These are phyloP conservation scores for Fistularia tabacaria DNA, from an alignment of 2,797 vertebrate species.

Conservation along the genomic window DNA sequence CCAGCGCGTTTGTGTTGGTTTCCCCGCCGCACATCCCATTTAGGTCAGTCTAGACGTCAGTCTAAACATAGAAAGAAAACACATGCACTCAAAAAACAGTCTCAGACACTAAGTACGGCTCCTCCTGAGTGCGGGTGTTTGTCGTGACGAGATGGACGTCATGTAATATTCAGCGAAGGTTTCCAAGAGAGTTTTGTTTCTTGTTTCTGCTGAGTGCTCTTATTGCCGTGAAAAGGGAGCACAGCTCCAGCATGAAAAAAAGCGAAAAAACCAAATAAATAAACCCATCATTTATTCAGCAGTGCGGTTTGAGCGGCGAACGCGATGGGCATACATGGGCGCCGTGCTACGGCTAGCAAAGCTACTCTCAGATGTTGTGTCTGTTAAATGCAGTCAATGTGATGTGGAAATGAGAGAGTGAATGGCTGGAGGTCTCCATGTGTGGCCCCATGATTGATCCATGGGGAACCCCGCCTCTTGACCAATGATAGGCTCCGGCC, in stretches of 20 bases:
- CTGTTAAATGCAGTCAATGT: too few relatives aligned
- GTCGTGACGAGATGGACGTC: constrained; percentile 50
- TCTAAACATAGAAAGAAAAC: constrained; percentile 41
- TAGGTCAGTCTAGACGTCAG: constrained; percentile 18
- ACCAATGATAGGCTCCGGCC: too few relatives aligned
- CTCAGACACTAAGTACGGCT: constrained; percentile 32
- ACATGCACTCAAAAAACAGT: constrained; percentile 38
- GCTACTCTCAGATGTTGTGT: too few relatives aligned
- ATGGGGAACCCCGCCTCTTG: too few relatives aligned
- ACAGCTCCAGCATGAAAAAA: constrained; percentile 16
- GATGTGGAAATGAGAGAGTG: too few relatives aligned
- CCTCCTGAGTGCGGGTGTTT: constrained; percentile 49
- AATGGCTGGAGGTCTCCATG: too few relatives aligned
- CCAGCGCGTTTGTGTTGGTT: too few relatives aligned
- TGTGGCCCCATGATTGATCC: too few relatives aligned
- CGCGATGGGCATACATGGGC: too few relatives aligned
- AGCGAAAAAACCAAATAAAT: constrained; percentile 11
- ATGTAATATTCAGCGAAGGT: constrained; percentile 63
- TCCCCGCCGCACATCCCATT: too few relatives aligned
- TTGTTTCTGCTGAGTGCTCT: constrained; percentile 55
- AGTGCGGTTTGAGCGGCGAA: too few relatives aligned
- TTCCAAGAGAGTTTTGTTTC: constrained; percentile 31
- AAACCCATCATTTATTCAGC: constrained; percentile 2
- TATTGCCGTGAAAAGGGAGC: constrained; percentile 11
- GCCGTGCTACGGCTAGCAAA: too few relatives aligned